Base-by-base conservation (phyloP, 2,888 invertebrate species). In the Chalcosyrphus nemorum region DNA sequence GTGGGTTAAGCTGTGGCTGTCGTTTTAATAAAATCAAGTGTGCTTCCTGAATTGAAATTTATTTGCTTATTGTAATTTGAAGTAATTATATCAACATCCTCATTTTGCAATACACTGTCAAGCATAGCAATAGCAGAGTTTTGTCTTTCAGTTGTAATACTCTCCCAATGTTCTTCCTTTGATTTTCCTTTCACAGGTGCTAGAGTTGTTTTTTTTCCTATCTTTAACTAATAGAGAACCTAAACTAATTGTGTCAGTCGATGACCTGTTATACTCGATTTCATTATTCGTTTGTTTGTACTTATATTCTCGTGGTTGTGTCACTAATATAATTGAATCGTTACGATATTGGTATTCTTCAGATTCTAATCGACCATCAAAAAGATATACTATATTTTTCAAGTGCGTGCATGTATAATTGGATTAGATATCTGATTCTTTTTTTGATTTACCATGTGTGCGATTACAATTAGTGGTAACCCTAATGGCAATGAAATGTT, bases 391-490 rank as follows among this genome's bases (percentile, higher is more conserved):
- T 45, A n/a, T 1, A n/a, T 29, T 6, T 3, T 6, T 29, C 7
- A 17, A 61, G 19, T n/a, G 29, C n/a, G n/a, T 29, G 7, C 29
- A 61, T 19, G 45, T 29, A 45, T 3, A 15, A 43, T 17, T 17
- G 27, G 6, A n/a, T 61, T 6, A 27, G 61, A 29, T 61, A 19
- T 13, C 19, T 17, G 7, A 29, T 17, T n/a, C 75, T 0, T 82
- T 87, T 78, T 89, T 89, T 68, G 86, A 86, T 70, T 87, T 88
- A 75, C 88, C 89, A 86, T 90, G 88, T 80, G 89, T 87, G 86
- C 87, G 90, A 88, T 89, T 81, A 90, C 81, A 82, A 88, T 90
- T 76, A 89, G 88, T 77, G 90, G 90, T 9, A 90, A 68, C 77
- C 91, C 91, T 91, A 87, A 80, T 65, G 29, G 32, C 29, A 29